Evolutionary conservation across 2,797 vertebrate species (phyloP), one percentile per base, ranked within the genome.

Genomic region (Hyperoplus lanceolatus): DNA sequence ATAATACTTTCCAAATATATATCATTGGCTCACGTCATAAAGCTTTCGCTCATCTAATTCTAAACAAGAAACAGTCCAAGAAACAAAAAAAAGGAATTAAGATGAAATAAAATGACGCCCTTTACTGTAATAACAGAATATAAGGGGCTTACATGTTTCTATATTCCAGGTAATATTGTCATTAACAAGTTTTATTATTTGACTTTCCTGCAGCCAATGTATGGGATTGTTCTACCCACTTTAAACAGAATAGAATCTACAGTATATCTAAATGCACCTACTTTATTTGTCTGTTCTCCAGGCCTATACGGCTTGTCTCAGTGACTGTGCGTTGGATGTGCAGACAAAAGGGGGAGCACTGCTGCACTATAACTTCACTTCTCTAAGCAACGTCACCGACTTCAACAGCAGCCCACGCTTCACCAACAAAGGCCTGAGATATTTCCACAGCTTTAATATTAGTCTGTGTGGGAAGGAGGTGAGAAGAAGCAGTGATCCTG

Each of bases 401-500:
- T 92, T 98, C 84, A 75, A 93, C 65, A 96, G 95, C 53, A 89
- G 91, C n/a, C 94, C 96, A 4, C 96, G 96, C 74, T 99, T 99
- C 94, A 98, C 98, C 75, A 94, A 80, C 82, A 98, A 96, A 92
- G 98, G 98, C 65, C 94, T 97, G 80, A 95, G 92, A 75, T 99
- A 97, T 84, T 96, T 96, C 84, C 96, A 97, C 46, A 93, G 87
- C 77, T 99, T 98, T 88, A 97, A 87, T 79, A 60, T 99, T 72
- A 96, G 91, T 63, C 95, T 98, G 73, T 99, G 98, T 54, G 97
- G 98, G 48, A 92, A 94, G 75, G 93, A 98, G 96, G 98, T 99
- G 92, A 93, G 79, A 50, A 13, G 13, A 50, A 13, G 13, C 50
- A 39, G 18, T 3, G 5, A 12, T 65, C 12, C 4, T 9, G 3